Base-by-base conservation (phyloP, 2,113 vertebrate genomes). In the Fregetta grallaria region DNA sequence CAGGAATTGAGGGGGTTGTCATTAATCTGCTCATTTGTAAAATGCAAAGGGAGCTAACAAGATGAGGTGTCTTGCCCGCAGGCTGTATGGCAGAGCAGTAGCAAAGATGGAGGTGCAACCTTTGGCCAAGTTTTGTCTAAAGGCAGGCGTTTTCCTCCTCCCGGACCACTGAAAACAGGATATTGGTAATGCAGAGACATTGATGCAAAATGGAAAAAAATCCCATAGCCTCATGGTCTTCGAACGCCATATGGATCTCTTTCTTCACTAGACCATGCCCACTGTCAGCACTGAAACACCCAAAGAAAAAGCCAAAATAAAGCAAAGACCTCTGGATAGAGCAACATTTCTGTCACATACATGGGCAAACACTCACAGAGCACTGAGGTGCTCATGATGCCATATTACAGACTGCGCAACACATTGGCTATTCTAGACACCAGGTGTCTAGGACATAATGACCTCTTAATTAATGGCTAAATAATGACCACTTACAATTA, bases 381-480 rank as follows among this genome's bases (percentile, higher is more conserved):
- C 26, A 61, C 15, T 5, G 18, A 23, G 8, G 49, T 68, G 44
- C 19, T 36, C 55, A 49, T 9, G 23, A 59, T 52, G 52, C 16
- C 7, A 0, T 13, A n/a, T 58, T 77, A 93, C 0, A 0, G 87
- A 73, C 62, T 38, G 55, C 72, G 80, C 67, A 25, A 85, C 38
- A 67, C 17, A 49, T 7, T 29, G 55, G 18, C 10, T 88, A 23
- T 65, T 89, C 77, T 75, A 91, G 89, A 86, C 76, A 81, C 8
- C 49, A 92, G 68, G 72, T 91, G 83, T 85, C 52, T 78, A 85
- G 42, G 86, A 67, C 49, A 90, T 77, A 84, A 94, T 89, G 88
- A 93, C 70, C 70, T 94, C 90, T 92, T 92, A 96, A 95, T 91
- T 95, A 89, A 89, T 92, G 38, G n/a, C 44, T 92, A 92, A 88